A percentile compares a stretch with the other conserved stretches of the same genome.
Conservation (phyloP, 2,113 vertebrate species). For the Centrocercus urophasianus region DNA sequence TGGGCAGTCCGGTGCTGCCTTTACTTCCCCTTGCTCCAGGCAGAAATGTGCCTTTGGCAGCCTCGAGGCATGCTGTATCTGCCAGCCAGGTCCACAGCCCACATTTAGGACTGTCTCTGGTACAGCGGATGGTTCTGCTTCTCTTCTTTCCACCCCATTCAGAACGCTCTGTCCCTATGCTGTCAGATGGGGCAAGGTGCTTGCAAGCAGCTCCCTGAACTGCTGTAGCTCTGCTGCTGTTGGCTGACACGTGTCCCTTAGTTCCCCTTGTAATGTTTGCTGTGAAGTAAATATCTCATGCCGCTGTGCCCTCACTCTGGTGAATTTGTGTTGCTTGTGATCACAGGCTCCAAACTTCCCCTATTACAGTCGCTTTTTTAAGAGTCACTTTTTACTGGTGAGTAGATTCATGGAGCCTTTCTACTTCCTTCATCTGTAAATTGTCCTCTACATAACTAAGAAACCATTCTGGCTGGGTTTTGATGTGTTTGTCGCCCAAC, state of each 20-base stretch:
- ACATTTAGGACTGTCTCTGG: not conserved
- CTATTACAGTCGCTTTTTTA: not conserved
- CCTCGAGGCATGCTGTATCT: accelerated
- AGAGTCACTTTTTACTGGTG: not conserved
- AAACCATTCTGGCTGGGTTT: conserved; percentile 40
- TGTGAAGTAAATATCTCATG: not conserved
- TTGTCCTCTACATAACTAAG: conserved; percentile 62
- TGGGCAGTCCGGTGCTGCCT: not conserved
- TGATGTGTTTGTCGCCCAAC: conserved; percentile 67
- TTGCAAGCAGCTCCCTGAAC: not conserved
- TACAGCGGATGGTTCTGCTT: not conserved
- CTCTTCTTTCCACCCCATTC: not conserved
- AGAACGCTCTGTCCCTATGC: not conserved
- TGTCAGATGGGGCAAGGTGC: not conserved
- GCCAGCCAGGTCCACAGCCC: not conserved
- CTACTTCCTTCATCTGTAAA: conserved; percentile 65
- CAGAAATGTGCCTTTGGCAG: not conserved
- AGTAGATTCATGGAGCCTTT: conserved; percentile 20
- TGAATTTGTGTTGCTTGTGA: conserved; percentile 21
- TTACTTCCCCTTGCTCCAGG: accelerated
- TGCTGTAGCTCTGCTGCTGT: not conserved
- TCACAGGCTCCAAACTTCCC: conserved; percentile 48
- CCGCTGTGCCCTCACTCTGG: not conserved
- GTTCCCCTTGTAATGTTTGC: not conserved
- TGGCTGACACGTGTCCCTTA: not conserved